A percentile compares a stretch with the other conserved stretches of the same genome.
phyloP scores from a whole-genome alignment of 2,888 invertebrate species.

The Microplitis deprimator region DNA sequence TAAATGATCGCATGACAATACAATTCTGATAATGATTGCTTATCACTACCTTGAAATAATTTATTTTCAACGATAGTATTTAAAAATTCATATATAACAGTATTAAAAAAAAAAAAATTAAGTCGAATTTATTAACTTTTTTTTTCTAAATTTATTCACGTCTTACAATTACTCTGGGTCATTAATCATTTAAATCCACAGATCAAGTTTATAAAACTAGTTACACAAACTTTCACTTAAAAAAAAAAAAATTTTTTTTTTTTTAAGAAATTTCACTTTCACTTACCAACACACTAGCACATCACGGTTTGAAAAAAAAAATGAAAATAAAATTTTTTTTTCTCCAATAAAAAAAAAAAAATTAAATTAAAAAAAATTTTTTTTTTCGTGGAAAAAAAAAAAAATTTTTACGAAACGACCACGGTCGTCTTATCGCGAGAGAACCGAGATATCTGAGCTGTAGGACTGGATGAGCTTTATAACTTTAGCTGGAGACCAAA shows the following conservation, averaged over 20 bases:
- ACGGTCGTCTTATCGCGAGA: conserved; percentile 42
- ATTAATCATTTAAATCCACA: too few relatives aligned
- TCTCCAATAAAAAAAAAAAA: neutral
- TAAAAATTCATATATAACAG: too few relatives aligned
- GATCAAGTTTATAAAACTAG: too few relatives aligned
- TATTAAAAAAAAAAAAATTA: too few relatives aligned
- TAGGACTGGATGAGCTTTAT: conserved; percentile 66
- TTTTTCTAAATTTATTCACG: too few relatives aligned
- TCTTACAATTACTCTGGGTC: neutral
- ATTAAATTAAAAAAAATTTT: neutral
- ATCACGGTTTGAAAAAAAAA: neutral
- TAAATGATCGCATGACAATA: conserved; percentile 24
- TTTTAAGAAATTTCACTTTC: neutral
- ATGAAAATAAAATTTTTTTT: neutral
- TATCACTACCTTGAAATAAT: too few relatives aligned
- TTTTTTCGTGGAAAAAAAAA: neutral
- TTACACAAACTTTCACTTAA: neutral
- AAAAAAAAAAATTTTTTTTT: neutral
- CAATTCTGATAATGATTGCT: too few relatives aligned
- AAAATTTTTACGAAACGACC: neutral
- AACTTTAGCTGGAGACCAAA: conserved; percentile 59
- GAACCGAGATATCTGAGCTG: conserved; percentile 64
- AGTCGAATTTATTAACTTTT: too few relatives aligned
- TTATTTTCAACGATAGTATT: neutral
- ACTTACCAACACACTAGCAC: neutral